These are phyloP conservation scores for Urocynchramus pylzowi DNA, from an alignment of 2,113 vertebrate species.

Conservation along the genomic window DNA sequence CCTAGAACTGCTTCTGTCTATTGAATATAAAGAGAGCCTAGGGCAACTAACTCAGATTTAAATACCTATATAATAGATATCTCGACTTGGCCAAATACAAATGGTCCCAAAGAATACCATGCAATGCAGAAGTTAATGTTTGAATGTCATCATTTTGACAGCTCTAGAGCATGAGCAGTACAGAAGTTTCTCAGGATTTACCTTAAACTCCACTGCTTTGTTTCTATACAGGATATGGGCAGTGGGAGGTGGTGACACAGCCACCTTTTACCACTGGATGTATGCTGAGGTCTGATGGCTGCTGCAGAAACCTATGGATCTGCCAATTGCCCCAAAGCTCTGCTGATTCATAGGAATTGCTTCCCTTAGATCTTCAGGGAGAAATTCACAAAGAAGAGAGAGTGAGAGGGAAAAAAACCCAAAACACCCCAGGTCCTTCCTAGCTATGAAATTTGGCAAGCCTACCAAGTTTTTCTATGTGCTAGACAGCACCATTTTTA, in stretches of 20 bases:
- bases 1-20: neutral
- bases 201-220: neutral
- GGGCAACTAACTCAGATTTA: neutral
- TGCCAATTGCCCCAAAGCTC: neutral
- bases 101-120: neutral
- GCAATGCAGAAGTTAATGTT: neutral
- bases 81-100: neutral
- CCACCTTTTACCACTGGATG: too few relatives aligned
- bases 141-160: neutral
- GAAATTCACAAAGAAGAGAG: neutral
- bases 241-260: neutral
- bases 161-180: neutral
- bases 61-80: neutral
- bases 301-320: neutral
- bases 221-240: neutral
- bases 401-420: rapidly evolving
- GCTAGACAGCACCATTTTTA: neutral
- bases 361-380: neutral
- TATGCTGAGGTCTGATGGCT: neutral
- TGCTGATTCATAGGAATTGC: neutral
- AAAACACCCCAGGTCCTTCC: neutral
- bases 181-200: neutral
- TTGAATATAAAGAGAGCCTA: neutral
- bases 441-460: neutral
- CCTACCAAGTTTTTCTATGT: neutral